These are phyloP conservation scores for Aphidius ervi DNA, from an alignment of 1,140 invertebrate species.

Conservation along the genomic window DNA sequence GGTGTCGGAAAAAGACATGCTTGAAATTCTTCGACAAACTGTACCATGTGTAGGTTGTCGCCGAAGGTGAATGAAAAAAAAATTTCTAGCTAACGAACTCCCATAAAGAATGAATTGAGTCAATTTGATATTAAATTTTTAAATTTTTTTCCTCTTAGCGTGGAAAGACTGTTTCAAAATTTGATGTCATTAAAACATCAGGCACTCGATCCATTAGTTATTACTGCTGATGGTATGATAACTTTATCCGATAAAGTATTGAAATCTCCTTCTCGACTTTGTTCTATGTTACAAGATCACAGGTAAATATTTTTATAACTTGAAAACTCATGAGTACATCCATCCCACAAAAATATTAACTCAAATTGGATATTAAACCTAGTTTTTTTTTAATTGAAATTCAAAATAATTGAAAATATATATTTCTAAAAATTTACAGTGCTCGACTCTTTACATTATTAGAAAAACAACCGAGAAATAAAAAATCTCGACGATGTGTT, in stretches of 20 bases:
- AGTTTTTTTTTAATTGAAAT: neutral
- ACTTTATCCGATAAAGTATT: constrained; percentile 75
- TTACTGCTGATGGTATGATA: constrained; percentile 67
- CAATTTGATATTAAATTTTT: constrained; percentile 14
- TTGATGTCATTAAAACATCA: constrained; percentile 75
- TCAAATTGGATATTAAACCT: too few species aligned
- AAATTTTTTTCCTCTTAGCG: constrained; percentile 58
- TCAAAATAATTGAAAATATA: constrained; percentile 8
- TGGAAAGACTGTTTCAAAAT: constrained; percentile 80
- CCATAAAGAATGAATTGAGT: constrained; percentile 3
- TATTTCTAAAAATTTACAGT: constrained; percentile 49
- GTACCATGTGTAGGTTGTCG: constrained; percentile 90
- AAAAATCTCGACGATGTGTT: constrained; percentile 81
- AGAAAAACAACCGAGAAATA: constrained; percentile 77
- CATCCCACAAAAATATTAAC: too few species aligned
- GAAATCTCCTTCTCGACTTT: constrained; percentile 70
- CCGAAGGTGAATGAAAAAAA: constrained; percentile 62
- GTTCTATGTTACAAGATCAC: constrained; percentile 79
- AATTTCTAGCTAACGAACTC: constrained; percentile 3
- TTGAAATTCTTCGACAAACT: constrained; percentile 78
- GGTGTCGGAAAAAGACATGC: constrained; percentile 77
- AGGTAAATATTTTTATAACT: constrained; percentile 56
- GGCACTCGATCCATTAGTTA: constrained; percentile 75
- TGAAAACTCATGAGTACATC: too few species aligned
- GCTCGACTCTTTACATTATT: constrained; percentile 71